Percentiles rank a stretch among this genome's conserved stretches.
These are phyloP conservation scores for Margaritifera margaritifera DNA, from an alignment of 2,888 invertebrate genomes.

Conservation along the genomic window DNA sequence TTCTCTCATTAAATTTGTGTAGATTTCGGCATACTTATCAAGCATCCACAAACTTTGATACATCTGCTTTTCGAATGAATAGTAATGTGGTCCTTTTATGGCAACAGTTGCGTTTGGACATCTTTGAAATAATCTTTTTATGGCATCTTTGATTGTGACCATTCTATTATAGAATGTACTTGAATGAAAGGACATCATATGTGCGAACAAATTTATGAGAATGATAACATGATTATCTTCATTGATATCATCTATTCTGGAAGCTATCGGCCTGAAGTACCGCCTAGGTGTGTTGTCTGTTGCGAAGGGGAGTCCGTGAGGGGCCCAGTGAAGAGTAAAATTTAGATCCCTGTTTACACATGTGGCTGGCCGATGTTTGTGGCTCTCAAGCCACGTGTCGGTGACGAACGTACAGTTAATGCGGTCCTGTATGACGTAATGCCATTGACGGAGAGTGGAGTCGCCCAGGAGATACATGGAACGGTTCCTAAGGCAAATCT, in stretches of 20 bases:
- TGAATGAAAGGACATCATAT: constrained; percentile 28
- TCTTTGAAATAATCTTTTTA: constrained; percentile 9
- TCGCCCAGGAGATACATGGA: constrained; percentile 24
- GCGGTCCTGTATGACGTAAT: constrained; percentile 11
- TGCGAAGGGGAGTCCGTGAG: constrained; percentile 34
- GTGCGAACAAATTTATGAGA: constrained; percentile 14
- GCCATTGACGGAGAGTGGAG: constrained; percentile 27
- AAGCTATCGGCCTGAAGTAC: constrained; percentile 24
- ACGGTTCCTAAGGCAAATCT: constrained; percentile 15
- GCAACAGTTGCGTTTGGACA: constrained; percentile 20
- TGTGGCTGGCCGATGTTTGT: constrained; percentile 27
- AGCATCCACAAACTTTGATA: constrained; percentile 35
- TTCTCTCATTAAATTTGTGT: constrained; percentile 18
- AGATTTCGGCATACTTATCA: constrained; percentile 29
- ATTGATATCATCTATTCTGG: constrained; percentile 16
- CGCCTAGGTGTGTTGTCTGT: constrained; percentile 23
- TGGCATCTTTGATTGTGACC: constrained; percentile 13
- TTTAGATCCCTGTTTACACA: constrained; percentile 18
- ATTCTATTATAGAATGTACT: constrained; percentile 21
- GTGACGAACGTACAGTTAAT: constrained; percentile 25
- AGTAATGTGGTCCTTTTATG: constrained; percentile 34
- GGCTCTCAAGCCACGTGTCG: constrained; percentile 18
- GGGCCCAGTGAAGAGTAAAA: constrained; percentile 21
- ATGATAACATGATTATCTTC: constrained; percentile 17
- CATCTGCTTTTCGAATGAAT: constrained; percentile 21